Percentiles rank a stretch among this genome's conserved stretches.
These are phyloP conservation scores for Mobula birostris DNA, from an alignment of 2,113 vertebrate genomes.

Conservation along the genomic window DNA sequence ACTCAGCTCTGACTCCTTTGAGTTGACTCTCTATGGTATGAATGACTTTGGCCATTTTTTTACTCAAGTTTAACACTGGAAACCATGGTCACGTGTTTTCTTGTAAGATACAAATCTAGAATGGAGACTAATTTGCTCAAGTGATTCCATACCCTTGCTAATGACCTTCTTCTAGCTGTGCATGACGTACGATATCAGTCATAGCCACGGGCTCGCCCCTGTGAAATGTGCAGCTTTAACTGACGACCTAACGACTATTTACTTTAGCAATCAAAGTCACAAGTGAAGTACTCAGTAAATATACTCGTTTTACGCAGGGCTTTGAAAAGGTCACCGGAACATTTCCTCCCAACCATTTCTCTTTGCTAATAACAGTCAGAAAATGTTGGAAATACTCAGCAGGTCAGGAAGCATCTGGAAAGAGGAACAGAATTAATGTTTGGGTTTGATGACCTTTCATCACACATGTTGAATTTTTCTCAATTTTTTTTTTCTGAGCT, in stretches of 20 bases:
- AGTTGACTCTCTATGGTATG: too few relatives aligned
- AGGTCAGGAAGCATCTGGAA: too few relatives aligned
- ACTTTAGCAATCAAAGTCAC: background rate
- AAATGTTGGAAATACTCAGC: too few relatives aligned
- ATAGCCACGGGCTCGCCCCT: background rate
- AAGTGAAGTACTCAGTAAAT: background rate
- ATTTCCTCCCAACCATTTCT: background rate
- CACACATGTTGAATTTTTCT: background rate
- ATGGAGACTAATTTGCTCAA: background rate
- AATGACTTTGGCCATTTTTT: too few relatives aligned
- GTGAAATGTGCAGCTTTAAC: background rate
- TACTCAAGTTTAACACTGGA: too few relatives aligned
- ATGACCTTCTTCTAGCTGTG: background rate
- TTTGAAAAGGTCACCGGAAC: background rate
- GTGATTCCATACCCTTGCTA: background rate
- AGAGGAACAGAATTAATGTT: too few relatives aligned
- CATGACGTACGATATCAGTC: background rate
- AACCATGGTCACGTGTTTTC: too few relatives aligned
- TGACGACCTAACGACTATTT: background rate
- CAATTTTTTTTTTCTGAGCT: background rate
- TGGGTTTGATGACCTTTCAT: too few relatives aligned
- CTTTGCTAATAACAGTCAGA: too few relatives aligned
- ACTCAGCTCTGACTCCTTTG: too few relatives aligned
- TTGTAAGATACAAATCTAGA: background rate
- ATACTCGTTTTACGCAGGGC: background rate